Evolutionary conservation across 2,888 invertebrate species (phyloP), one percentile per base, ranked within the genome.

Genomic region (Drosophila yooni): DNA sequence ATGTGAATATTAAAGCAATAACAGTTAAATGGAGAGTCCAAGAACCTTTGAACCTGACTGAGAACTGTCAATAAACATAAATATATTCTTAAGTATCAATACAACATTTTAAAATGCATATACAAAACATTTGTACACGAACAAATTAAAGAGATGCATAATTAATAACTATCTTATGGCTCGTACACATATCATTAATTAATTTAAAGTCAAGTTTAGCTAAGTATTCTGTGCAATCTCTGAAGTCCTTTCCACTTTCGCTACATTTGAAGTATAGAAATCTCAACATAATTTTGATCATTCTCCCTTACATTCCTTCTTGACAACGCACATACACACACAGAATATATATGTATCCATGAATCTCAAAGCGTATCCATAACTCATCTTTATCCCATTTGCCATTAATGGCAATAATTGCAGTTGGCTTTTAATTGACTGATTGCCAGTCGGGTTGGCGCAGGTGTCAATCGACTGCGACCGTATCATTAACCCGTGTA

Each of bases 401-500:
- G 64, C 79, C 74, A 76, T 83, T 76, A 88, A 82, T 83, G 81
- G 84, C 74, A 75, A 78, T 70, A 70, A 74, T 66, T 81, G 59
- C 74, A 72, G 74, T 65, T 74, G 72, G 82, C 76, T 81, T 79
- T 85, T 89, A 89, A 85, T 89, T 87, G 84, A 89, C 85, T 89
- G 89, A 81, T 89, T 79, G 79, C 84, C 54, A 66, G 67, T 31
- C 63, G 60, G 53, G 38, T 31, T 54, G 38, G 27, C 52, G 51
- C 77, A 81, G 77, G 81, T 79, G 79, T 68, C 77, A 81, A 81
- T 76, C 77, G 81, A 68, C 38, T 52, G 52, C 25, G 53, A 48
- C 27, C 18, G 8, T 27, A 53, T 57, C 27, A 29, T 40, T 46
- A 29, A 38, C 36, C 18, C 36, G 18, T 48, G n/a, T n/a, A 31